A percentile compares a stretch with the other conserved stretches of the same genome.
phyloP scores from a whole-genome alignment of 2,113 vertebrate species.

The Antechinus flavipes region DNA sequence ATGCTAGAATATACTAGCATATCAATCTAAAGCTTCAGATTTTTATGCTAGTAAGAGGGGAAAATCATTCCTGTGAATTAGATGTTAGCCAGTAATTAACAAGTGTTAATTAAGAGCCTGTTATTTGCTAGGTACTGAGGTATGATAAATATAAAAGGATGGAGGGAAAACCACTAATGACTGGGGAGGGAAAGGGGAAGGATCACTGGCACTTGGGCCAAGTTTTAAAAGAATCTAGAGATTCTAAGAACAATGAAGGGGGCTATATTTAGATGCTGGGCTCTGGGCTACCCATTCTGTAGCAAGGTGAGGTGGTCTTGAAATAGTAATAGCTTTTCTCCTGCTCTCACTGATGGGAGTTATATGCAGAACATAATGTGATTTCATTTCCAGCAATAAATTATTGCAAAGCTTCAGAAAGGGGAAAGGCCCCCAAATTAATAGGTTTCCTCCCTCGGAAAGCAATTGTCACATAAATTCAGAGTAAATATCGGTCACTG shows the following conservation, averaged over 20 bases:
- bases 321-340: slow-evolving; percentile 43
- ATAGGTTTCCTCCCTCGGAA: not conserved
- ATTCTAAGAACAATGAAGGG: not conserved
- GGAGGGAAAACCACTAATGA: not conserved
- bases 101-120: not conserved
- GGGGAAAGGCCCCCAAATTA: slow-evolving; percentile 30
- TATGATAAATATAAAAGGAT: not conserved
- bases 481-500: slow-evolving; percentile 11
- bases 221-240: not conserved
- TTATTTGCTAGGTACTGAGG: not conserved
- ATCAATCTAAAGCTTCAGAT: not conserved
- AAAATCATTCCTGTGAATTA: not conserved
- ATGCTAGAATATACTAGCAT: not conserved
- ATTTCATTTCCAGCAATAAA: slow-evolving; percentile 62
- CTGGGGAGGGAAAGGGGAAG: too few species aligned
- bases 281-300: not conserved
- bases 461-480: slow-evolving; percentile 48
- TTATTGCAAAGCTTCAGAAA: slow-evolving; percentile 52
- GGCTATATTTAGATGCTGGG: not conserved
- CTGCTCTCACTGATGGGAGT: slow-evolving; percentile 46
- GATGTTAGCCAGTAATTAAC: too few species aligned
- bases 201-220: not conserved
- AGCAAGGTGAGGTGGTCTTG: not conserved
- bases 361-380: slow-evolving; percentile 41
- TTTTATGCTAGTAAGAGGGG: not conserved